A percentile compares a stretch with the other conserved stretches of the same genome.
Conservation (phyloP, 2,113 vertebrate species). For the Kobus ellipsiprymnus region DNA sequence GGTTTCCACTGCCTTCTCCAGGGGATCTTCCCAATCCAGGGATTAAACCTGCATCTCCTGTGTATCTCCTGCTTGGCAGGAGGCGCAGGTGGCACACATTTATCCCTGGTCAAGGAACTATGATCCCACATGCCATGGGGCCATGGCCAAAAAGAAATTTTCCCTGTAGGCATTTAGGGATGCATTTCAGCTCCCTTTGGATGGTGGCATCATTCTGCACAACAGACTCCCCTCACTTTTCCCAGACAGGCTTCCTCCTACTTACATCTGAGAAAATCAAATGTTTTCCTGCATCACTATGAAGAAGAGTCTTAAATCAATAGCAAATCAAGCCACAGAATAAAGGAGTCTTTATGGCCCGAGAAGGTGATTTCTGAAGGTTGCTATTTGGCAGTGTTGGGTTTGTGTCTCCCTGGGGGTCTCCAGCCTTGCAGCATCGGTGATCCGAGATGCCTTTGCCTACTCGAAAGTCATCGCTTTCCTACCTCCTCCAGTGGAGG, state of each 20-base stretch:
- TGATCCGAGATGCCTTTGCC: background rate
- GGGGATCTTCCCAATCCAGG: background rate
- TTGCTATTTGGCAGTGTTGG: background rate
- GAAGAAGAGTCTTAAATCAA: constrained; percentile 3
- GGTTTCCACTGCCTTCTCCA: background rate
- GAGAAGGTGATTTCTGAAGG: constrained; percentile 35
- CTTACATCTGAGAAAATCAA: constrained; percentile 3
- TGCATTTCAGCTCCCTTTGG: accelerated
- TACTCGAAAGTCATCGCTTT: background rate
- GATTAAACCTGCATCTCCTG: background rate
- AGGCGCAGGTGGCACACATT: background rate
- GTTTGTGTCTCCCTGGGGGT: constrained; percentile 14
- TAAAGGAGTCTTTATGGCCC: background rate
- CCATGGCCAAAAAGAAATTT: background rate
- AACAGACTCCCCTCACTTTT: background rate
- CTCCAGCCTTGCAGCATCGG: background rate
- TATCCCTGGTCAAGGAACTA: background rate
- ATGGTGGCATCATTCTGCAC: accelerated
- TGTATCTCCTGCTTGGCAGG: background rate
- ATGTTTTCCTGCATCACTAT: background rate
- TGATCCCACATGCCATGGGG: background rate
- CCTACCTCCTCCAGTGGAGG: too few relatives aligned
- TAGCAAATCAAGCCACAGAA: background rate
- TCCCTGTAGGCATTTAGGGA: background rate
- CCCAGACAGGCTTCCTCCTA: background rate